These are phyloP conservation scores for Leptinotarsa tumamoca DNA, from an alignment of 2,888 invertebrate species.

Conservation along the genomic window DNA sequence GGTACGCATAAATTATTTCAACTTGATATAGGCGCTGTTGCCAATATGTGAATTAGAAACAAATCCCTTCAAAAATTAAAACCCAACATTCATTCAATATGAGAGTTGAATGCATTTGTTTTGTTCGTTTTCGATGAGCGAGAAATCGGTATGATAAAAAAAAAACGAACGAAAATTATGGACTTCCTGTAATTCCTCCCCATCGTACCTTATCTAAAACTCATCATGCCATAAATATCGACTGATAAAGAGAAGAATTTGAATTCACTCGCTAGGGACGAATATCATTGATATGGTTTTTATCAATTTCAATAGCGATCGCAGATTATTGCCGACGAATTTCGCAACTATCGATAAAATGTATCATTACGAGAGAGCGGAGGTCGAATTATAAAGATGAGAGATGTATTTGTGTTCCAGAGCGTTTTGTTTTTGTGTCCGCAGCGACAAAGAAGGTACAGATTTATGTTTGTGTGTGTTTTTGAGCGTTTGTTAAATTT, in stretches of 20 bases:
- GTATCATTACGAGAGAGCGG: background rate
- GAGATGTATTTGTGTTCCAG: conserved; percentile 37
- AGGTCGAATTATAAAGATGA: conserved; percentile 18
- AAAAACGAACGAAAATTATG: too few relatives aligned
- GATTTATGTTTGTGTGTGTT: conserved; percentile 1
- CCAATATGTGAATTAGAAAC: too few relatives aligned
- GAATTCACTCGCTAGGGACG: background rate
- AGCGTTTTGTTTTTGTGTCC: conserved; percentile 32
- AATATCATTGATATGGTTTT: background rate
- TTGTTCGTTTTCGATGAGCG: too few relatives aligned
- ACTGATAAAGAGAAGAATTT: background rate
- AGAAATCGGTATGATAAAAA: too few relatives aligned
- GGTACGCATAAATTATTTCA: too few relatives aligned
- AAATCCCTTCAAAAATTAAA: too few relatives aligned
- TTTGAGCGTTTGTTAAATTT: background rate
- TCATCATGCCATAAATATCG: background rate
- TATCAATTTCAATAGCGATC: conserved; percentile 8
- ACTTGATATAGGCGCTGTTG: too few relatives aligned
- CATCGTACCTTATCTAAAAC: background rate
- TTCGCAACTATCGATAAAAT: conserved; percentile 26
- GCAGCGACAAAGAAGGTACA: conserved; percentile 29
- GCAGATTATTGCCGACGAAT: conserved; percentile 30
- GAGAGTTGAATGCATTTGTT: too few relatives aligned
- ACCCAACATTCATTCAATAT: too few relatives aligned
- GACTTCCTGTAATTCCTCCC: background rate